Base-by-base conservation (phyloP, 2,888 invertebrate species). In the Drosophila conformis region DNA sequence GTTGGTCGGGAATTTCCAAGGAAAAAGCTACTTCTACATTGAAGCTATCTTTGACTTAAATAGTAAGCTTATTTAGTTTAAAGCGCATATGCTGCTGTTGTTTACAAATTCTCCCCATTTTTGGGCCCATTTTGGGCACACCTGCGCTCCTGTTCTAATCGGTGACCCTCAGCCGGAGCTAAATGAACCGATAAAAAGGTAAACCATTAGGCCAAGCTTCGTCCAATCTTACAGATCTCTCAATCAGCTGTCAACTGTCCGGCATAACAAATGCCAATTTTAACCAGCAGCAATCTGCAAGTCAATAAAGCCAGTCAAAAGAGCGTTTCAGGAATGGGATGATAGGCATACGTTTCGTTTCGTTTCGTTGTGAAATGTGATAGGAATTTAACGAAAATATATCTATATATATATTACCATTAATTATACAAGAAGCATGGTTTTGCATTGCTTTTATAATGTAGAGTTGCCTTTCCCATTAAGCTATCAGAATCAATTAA, bases 211-310 rank as follows among this genome's bases (percentile, higher is more conserved):
- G 61, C 57, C 68, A 49, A 62, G 38, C 33, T 49, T 63, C n/a
- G 61, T 48, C 42, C 70, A 64, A 65, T 67, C 73, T 70, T 70
- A 58, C 68, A 79, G 64, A 79, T 72, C 71, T 82, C 73, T 84
- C 82, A 78, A 84, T 84, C 82, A 82, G 82, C 82, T 81, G 78
- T 82, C 76, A 84, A 69, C 80, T 82, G 81, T 76, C 80, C 64
- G 51, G 62, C 76, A 56, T 48, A 73, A 65, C 73, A 73, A 80
- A 80, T 82, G 73, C 68, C 76, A 80, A 80, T 79, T 76, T 73
- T 35, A 61, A 63, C 65, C 69, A 49, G 51, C 59, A 62, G 57
- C 72, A 71, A 73, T 83, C 80, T 67, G 73, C 75, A 68, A 78
- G 78, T 76, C 81, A 81, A 83, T 80, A 73, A 60, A 63, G 8